phyloP scores from a whole-genome alignment of 2,888 invertebrate genomes.

The Notodonta dromedarius region DNA sequence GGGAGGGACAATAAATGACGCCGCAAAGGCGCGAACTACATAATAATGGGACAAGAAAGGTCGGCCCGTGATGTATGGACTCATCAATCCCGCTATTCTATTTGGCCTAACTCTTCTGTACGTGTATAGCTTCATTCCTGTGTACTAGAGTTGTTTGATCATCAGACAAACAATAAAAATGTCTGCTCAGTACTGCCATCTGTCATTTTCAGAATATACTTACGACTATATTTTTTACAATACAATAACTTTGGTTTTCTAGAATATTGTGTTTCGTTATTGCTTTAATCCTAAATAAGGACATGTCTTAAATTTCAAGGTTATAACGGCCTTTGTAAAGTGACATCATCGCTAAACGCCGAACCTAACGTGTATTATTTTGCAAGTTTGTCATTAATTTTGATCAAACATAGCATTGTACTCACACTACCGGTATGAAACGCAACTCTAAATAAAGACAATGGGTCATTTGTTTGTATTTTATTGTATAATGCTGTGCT shows the following conservation, averaged over 20 bases:
- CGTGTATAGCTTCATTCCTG: constrained; percentile 1
- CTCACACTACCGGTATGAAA: constrained; percentile 7
- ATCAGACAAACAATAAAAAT: neutral
- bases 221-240: too few relatives aligned
- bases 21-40: constrained; percentile 45
- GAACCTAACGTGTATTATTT: constrained; percentile 18
- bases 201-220: too few relatives aligned
- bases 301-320: constrained; percentile 6
- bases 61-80: constrained; percentile 47
- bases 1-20: constrained; percentile 46
- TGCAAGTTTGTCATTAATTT: constrained; percentile 29
- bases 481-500: constrained; percentile 14
- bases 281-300: neutral
- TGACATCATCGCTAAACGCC: constrained; percentile 40
- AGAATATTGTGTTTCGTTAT: neutral
- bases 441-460: constrained; percentile 17
- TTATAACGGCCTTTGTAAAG: constrained; percentile 4
- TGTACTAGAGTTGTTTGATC: constrained; percentile 8
- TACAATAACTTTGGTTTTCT: neutral
- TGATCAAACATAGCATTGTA: constrained; percentile 26
- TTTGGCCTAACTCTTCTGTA: constrained; percentile 12
- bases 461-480: constrained; percentile 20
- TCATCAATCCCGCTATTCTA: constrained; percentile 42
- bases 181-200: too few relatives aligned
- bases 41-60: constrained; percentile 54